Percentiles rank a stretch among this genome's conserved stretches.
These are phyloP conservation scores for Syrmaticus mikado DNA, from an alignment of 2,113 vertebrate genomes.

Conservation along the genomic window DNA sequence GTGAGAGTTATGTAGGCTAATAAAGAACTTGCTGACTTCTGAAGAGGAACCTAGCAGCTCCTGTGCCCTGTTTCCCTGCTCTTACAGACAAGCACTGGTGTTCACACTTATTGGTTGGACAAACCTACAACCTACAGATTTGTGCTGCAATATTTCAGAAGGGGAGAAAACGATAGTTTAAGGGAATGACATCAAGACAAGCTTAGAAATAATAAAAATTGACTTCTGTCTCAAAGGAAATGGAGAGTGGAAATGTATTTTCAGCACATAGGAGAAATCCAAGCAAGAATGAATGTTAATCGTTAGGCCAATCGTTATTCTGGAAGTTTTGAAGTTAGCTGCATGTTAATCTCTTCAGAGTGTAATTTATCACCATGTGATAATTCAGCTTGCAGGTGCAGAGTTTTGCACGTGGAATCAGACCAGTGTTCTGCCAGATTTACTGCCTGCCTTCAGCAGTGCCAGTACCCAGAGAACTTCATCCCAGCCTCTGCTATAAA, in stretches of 20 bases:
- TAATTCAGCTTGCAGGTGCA: neutral
- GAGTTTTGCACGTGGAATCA: neutral
- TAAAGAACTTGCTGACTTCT: neutral
- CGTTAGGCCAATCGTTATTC: fast-evolving
- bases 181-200: neutral
- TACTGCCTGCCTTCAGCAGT: neutral
- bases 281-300: neutral
- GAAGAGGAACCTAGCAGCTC: neutral
- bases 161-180: neutral
- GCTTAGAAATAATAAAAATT: conserved; percentile 7
- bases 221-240: neutral
- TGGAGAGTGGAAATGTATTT: neutral
- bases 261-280: neutral
- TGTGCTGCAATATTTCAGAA: neutral
- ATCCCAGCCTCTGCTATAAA: neutral
- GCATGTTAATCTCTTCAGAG: neutral
- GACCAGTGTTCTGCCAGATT: neutral
- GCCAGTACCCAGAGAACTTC: fast-evolving
- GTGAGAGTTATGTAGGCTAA: neutral
- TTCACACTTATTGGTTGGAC: neutral
- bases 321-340: neutral
- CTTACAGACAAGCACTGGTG: neutral
- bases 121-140: neutral
- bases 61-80: neutral
- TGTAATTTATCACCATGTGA: neutral